Evolutionary conservation across 1,140 invertebrate genomes (phyloP), one percentile per base, ranked within the genome.

Genomic region (Hesperophylax magnus): DNA sequence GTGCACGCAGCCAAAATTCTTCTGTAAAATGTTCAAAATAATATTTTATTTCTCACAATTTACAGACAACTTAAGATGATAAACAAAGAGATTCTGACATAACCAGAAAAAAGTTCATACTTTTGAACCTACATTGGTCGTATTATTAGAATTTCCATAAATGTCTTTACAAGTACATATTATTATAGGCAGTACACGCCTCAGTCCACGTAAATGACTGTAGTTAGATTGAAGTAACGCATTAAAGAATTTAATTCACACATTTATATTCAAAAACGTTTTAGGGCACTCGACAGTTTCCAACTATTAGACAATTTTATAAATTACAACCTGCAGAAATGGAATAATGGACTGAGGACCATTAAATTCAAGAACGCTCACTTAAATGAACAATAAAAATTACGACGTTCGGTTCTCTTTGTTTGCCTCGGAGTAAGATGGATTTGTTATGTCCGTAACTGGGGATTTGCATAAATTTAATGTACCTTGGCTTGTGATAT

Each of bases 341-440:
- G 18, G 58, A 61, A 61, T 61, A 61, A 22, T 61, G 24, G 20
- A 2, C 24, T 3, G 20, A 61, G 58, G 24, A n/a, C 14, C 20
- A 61, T 61, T 61, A 61, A 61, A 22, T 61, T 61, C 58, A 61
- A 20, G 58, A 61, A 20, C 58, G 58, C 18, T 61, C 58, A 61
- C 58, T 18, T 24, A 24, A 24, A 18, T 0, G 58, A 18, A 61
- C 58, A 61, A 61, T 61, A 61, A 61, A 18, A 61, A 47, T 61
- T 61, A 61, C 24, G 39, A 61, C 24, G 18, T 58, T 61, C 18
- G 8, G 9, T 24, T 61, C n/a, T 24, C 58, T 22, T 61, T 61
- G 58, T 61, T 61, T 61, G 58, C 24, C 15, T 61, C 58, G 58
- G 7, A 20, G 9, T 20, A 20, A 20, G 58, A 47, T 47, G 39